Percentiles rank a stretch among this genome's conserved stretches.
Evolutionary conservation across 1,140 invertebrate species (phyloP).

Genomic region (Aphaenogaster floridana): DNA sequence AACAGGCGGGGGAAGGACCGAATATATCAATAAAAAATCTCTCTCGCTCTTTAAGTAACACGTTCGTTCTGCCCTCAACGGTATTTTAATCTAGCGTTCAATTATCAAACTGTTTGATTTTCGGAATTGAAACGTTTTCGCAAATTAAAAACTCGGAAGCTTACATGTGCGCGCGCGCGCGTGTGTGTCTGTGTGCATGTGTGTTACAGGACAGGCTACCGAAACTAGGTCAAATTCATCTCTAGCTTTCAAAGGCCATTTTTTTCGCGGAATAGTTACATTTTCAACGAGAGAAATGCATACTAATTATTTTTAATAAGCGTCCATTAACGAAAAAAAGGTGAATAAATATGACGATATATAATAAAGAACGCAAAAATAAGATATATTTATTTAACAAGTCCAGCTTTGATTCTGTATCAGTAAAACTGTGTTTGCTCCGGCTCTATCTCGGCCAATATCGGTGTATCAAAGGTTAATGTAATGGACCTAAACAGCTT

Average conservation of each 20-base stretch:
- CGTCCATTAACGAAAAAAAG: slow-evolving; percentile 21
- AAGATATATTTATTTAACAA: not conserved
- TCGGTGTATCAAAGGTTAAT: slow-evolving; percentile 16
- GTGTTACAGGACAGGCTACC: not conserved
- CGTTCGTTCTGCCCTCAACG: not conserved
- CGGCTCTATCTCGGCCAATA: not conserved
- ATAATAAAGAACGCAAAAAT: not conserved
- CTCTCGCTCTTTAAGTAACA: slow-evolving; percentile 5
- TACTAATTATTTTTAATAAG: slow-evolving; percentile 47
- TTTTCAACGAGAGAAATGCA: not conserved
- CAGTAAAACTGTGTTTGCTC: not conserved
- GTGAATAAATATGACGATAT: not conserved
- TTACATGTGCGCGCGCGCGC: too few relatives aligned
- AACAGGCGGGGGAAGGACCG: not conserved
- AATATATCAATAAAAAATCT: slow-evolving; percentile 29
- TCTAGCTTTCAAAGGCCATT: not conserved
- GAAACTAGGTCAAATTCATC: slow-evolving; percentile 35
- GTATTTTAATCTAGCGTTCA: slow-evolving; percentile 20
- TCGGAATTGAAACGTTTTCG: slow-evolving; percentile 39
- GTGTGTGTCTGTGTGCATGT: not conserved
- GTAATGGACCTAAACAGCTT: slow-evolving; percentile 8
- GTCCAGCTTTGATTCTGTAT: not conserved
- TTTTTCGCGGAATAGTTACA: slow-evolving; percentile 1
- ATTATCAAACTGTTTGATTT: slow-evolving; percentile 38
- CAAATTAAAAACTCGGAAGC: slow-evolving; percentile 33